Evolutionary conservation across 2,888 invertebrate species (phyloP), one percentile per base, ranked within the genome.

Genomic region (Serrognathus titanus): DNA sequence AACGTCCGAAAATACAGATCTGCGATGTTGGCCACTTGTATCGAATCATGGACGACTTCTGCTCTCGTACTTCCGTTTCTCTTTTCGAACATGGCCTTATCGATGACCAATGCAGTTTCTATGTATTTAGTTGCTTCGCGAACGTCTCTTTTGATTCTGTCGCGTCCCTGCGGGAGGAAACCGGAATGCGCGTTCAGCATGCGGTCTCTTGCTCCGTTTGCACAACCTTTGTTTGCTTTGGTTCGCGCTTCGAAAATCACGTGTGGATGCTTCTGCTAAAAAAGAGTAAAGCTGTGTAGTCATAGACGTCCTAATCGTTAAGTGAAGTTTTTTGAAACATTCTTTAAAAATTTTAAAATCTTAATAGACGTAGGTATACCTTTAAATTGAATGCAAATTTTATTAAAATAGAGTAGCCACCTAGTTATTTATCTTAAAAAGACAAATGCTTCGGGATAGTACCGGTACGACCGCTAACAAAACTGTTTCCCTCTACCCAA

Each of bases 201-300:
- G 85, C 89, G 88, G 75, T 92, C 91, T 75, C 89, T 85, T 56
- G 85, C 86, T 53, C 85, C 82, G 81, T 91, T 93, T 72, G 93
- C 96, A 78, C 97, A 97, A 52, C 92, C 93, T 79, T 94, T 93
- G 81, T 89, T 91, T 67, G 89, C 88, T 78, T 94, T 93, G 58
- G 92, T 90, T 68, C 92, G 87, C 73, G 95, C 93, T 80, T 95
- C 94, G 83, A 95, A 97, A 79, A 97, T 93, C 79, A 97, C 91
- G 85, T 97, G 97, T 74, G 96, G 96, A 87, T 96, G 95, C 81
- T 94, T 94, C 89, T 93, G 90, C 90, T 92, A 88, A 82, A 87
- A 84, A 85, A 84, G 85, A 84, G 75, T 65, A 68, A 70, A 72
- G 74, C 74, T 73, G 75, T 75, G 76, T 74, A 75, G 75, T 76